Evolutionary conservation across 2,888 invertebrate species (phyloP), one percentile per base, ranked within the genome.

Genomic region (Eupithecia pulchellata): DNA sequence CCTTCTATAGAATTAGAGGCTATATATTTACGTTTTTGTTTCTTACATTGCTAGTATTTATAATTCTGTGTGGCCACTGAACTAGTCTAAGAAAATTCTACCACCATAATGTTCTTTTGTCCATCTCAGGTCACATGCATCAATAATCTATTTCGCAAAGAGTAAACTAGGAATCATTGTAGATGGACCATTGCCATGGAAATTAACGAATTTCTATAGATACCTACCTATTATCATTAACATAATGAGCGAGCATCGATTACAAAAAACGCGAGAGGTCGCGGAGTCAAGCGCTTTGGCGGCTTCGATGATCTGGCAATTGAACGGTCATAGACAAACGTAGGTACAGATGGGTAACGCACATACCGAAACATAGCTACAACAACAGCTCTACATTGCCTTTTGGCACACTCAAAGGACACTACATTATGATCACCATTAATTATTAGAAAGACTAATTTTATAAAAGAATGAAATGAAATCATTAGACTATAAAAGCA

Each of bases 211-310:
- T 73, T 57, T 72, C 73, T 72, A 52, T 52, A 25, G 52, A 52
- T 52, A 52, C 52, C 25, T 52, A 70, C 71, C 75, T 77, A 76
- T 77, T 78, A 78, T 75, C 76, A 78, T 74, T 72, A 74, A 63
- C 70, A 73, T 86, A 86, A 87, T 86, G 85, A 86, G 84, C 72
- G 57, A 75, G 78, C 79, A 82, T 84, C 85, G 85, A 84, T 85
- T 85, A 85, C 83, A 82, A 79, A n/a, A 77, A 77, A 80, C 79
- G 79, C 78, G 70, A 79, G 80, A 82, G 86, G 87, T 87, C 85
- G 77, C 74, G 74, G 77, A 81, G 84, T 82, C 86, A 86, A 82
- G 77, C 79, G 81, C 86, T 88, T 87, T 87, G 86, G 84, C 85
- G 86, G 86, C 81, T 47, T 72, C 62, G 36, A 68, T 65, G 58